Conservation (phyloP, 1,140 invertebrate genomes). For the Leptonema lineaticorne region DNA sequence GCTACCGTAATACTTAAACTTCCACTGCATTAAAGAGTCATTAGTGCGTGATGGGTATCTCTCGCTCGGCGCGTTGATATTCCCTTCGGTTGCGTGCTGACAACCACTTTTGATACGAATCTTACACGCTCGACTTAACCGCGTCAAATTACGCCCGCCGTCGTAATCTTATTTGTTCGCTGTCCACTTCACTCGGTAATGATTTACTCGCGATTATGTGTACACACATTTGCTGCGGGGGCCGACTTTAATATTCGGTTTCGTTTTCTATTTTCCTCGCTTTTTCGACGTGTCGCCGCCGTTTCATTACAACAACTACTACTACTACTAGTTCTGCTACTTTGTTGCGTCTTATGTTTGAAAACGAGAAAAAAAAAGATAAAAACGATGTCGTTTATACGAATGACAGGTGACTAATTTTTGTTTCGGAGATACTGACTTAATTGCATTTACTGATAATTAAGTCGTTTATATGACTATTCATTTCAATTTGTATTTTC, state of each 20-base stretch:
- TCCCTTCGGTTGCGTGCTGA: constrained; percentile 19
- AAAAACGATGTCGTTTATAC: no score
- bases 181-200: constrained; percentile 15
- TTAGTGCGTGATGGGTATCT: constrained; percentile 38
- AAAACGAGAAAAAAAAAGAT: no score
- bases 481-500: no score
- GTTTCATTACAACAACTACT: no score
- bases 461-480: no score
- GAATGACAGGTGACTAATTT: no score
- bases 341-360: no score
- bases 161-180: constrained; percentile 21
- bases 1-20: constrained; percentile 33
- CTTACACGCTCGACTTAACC: constrained; percentile 10
- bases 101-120: constrained; percentile 22
- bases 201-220: constrained; percentile 7
- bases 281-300: no score
- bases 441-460: no score
- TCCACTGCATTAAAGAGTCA: constrained; percentile 38
- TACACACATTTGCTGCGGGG: no score
- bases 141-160: constrained; percentile 12
- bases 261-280: not conserved
- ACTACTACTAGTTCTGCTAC: no score
- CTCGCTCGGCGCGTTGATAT: constrained; percentile 30
- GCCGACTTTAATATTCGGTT: not conserved
- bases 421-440: no score